Conservation (phyloP, 2,797 vertebrate genomes). For the Pteronotus mesoamericanus region DNA sequence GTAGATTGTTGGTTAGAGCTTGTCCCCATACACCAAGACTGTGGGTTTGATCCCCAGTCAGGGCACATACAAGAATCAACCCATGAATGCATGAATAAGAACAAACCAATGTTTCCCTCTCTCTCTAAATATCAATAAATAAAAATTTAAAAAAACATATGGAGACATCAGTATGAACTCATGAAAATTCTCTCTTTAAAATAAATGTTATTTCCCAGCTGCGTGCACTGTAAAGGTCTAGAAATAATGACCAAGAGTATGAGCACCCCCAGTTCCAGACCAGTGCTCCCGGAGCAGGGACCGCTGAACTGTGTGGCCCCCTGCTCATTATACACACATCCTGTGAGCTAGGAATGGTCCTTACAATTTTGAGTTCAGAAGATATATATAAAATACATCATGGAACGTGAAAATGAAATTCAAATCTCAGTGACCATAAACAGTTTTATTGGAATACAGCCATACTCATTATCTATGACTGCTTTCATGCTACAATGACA, state of each 20-base stretch:
- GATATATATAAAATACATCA: background rate
- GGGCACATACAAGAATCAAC: too few species aligned
- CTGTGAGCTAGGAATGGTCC: background rate
- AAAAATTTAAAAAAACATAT: background rate
- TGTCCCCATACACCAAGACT: too few species aligned
- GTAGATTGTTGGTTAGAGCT: too few species aligned
- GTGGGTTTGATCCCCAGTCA: too few species aligned
- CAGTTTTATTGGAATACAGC: background rate
- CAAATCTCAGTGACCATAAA: background rate
- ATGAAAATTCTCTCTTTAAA: conserved; percentile 6
- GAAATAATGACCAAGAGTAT: background rate
- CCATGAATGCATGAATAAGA: background rate
- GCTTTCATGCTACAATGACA: background rate
- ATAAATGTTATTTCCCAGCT: background rate
- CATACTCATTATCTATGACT: background rate
- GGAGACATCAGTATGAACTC: background rate
- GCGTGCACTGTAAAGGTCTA: background rate
- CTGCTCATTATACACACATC: background rate
- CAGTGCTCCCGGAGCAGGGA: background rate
- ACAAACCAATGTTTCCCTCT: background rate
- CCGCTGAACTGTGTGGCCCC: background rate
- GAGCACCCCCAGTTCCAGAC: background rate
- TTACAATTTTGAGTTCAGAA: background rate
- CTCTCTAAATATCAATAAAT: background rate
- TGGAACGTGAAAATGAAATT: background rate